Evolutionary conservation across 2,113 vertebrate species (phyloP).

Genomic region (Ptilonorhynchus violaceus): DNA sequence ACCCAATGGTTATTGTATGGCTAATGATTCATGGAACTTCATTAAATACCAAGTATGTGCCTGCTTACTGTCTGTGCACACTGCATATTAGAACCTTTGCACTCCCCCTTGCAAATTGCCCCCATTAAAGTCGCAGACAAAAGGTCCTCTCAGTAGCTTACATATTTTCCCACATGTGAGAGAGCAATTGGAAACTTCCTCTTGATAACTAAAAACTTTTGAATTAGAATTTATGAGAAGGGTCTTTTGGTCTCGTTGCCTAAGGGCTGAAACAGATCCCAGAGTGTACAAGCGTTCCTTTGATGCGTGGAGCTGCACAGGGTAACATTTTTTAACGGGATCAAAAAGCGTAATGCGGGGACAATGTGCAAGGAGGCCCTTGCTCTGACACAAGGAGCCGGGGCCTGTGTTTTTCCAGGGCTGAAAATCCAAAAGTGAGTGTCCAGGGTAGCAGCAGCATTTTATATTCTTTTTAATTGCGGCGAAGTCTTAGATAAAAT

Average conservation of each 20-base stretch:
- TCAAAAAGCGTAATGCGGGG: conserved; percentile 65
- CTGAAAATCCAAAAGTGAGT: conserved; percentile 52
- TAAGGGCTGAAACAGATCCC: conserved; percentile 68
- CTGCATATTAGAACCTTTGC: conserved; percentile 71
- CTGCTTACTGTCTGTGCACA: conserved; percentile 69
- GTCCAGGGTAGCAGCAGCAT: conserved; percentile 26
- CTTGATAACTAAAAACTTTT: conserved; percentile 72
- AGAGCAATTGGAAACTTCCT: conserved; percentile 79
- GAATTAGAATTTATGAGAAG: conserved; percentile 76
- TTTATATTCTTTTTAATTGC: conserved; percentile 66
- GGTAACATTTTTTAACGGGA: conserved; percentile 71
- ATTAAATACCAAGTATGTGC: conserved; percentile 66
- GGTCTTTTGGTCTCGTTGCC: conserved; percentile 63
- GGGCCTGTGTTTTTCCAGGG: conserved; percentile 44
- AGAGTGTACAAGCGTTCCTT: conserved; percentile 60
- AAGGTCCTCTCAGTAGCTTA: conserved; percentile 76
- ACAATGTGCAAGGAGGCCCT: conserved; percentile 66
- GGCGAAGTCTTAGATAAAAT: conserved; percentile 52
- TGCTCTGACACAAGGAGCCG: conserved; percentile 53
- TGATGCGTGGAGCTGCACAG: conserved; percentile 56
- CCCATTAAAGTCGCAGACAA: conserved; percentile 71
- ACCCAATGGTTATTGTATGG: conserved; percentile 41
- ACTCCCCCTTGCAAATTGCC: conserved; percentile 64
- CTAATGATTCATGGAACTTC: conserved; percentile 68
- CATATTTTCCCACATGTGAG: conserved; percentile 78